phyloP scores from a whole-genome alignment of 2,113 vertebrate species.

The Parus major region DNA sequence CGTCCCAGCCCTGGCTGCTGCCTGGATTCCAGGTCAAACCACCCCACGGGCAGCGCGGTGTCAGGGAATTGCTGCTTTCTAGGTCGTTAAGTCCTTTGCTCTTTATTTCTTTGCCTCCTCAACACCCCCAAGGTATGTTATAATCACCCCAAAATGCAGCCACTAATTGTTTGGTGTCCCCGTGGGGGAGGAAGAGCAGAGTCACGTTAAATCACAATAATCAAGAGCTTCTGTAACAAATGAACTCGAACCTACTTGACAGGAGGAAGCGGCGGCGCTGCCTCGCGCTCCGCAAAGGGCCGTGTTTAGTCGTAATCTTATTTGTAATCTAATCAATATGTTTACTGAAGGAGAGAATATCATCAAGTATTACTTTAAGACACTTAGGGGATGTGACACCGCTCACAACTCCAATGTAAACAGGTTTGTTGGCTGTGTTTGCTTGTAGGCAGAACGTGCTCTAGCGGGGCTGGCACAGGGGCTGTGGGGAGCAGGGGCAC shows the following conservation, averaged over 20 bases:
- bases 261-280: not conserved
- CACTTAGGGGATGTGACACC: slow-evolving; percentile 39
- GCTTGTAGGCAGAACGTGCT: not conserved
- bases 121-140: slow-evolving; percentile 4
- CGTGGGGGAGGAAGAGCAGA: not conserved
- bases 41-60: fast-evolving
- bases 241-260: not conserved
- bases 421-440: not conserved
- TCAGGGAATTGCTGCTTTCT: not conserved
- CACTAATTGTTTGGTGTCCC: not conserved
- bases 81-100: not conserved
- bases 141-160: slow-evolving; percentile 38
- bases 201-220: not conserved
- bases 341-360: slow-evolving; percentile 67
- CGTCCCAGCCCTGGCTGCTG: not conserved
- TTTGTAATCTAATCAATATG: slow-evolving; percentile 68
- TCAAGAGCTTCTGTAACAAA: not conserved
- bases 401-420: not conserved
- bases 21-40: not conserved
- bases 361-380: slow-evolving; percentile 55
- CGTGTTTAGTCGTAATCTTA: slow-evolving; percentile 35
- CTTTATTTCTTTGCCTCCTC: not conserved
- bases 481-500: not conserved
- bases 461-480: not conserved
- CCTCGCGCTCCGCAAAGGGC: not conserved